phyloP scores from a whole-genome alignment of 1,140 invertebrate species.

The Lucilia cuprina region DNA sequence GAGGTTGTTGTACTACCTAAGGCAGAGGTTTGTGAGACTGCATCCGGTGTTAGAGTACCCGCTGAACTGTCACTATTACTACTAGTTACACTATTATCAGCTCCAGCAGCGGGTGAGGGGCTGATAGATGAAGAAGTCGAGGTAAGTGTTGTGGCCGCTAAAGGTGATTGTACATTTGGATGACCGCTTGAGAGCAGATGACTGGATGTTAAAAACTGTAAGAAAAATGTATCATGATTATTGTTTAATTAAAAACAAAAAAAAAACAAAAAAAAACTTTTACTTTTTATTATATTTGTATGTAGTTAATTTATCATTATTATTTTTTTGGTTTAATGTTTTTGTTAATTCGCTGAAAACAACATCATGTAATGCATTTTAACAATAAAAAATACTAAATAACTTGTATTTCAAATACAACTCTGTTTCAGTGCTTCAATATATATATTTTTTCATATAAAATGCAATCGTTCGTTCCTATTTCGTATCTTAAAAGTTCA shows the following conservation, averaged over 20 bases:
- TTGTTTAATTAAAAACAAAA: background rate
- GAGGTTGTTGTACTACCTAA: conserved; percentile 52
- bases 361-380: background rate
- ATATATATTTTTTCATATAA: background rate
- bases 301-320: background rate
- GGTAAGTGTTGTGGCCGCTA: conserved; percentile 64
- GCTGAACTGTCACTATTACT: conserved; percentile 48
- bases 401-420: background rate
- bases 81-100: conserved; percentile 32
- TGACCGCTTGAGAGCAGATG: conserved; percentile 65
- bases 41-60: conserved; percentile 72
- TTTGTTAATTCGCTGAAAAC: background rate
- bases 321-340: background rate
- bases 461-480: background rate
- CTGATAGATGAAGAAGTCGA: conserved; percentile 67
- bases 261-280: background rate
- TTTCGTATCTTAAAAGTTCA: background rate
- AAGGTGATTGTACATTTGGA: conserved; percentile 63
- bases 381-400: background rate
- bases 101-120: conserved; percentile 60
- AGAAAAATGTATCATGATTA: background rate
- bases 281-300: background rate
- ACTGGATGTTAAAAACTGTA: conserved; percentile 30
- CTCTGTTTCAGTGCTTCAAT: background rate
- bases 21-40: conserved; percentile 68